Evolutionary conservation across 2,888 invertebrate species (phyloP), one percentile per base, ranked within the genome.

Genomic region (Xanthia icteritia): DNA sequence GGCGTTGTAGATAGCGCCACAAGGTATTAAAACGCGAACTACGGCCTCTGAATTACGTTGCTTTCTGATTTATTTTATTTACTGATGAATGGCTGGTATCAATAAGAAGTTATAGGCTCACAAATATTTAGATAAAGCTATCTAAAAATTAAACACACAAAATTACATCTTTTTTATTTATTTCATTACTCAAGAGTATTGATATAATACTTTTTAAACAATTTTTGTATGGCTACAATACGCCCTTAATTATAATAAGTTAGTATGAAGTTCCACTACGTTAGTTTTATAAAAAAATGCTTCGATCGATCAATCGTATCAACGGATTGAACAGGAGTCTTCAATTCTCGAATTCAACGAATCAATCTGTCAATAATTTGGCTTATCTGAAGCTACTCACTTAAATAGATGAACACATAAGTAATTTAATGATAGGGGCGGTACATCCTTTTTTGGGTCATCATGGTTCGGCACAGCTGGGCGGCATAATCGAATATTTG

Each of bases 221-320:
- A 31, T 48, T n/a, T 15, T 17, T n/a, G 23, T 68, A 68, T n/a
- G 67, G 51, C 36, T 68, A 68, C 67, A 31, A 51, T 36, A 36
- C 5, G 48, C 31, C 27, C 66, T 23, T 51, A 31, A 31, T 48
- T 1, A 48, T 31, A 51, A 51, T 51, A 23, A 51, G 23, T 65
- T 65, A 31, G 6, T 31, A 17, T 17, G 15, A 9, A 9, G 23
- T 31, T 31, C 23, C 5, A 67, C 23, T 67, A 67, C 23, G 23
- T 23, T 23, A 51, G 23, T 51, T 51, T 9, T 20, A 23, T 61
- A 66, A 20, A 48, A 48, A 42, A 48, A 51, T 66, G 8, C 31
- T 31, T 51, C 13, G 31, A 67, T 31, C 31, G 2, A 66, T 48
- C 48, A 51, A 66, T 31, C 6, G 11, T 20, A 48, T 45, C 27